Conservation (phyloP, 1,140 invertebrate genomes). For the Danaus melanippus region DNA sequence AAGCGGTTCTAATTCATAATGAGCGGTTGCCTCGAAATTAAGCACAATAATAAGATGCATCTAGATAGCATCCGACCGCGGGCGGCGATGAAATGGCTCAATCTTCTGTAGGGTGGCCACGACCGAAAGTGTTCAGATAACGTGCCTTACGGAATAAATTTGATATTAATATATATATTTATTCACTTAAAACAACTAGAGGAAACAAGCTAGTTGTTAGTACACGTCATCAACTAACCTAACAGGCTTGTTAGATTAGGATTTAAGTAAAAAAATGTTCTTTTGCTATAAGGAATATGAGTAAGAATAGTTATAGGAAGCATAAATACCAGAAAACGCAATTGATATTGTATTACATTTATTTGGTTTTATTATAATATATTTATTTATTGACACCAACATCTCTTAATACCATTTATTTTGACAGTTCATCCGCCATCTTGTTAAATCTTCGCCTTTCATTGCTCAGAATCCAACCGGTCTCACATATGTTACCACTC, state of each 20-base stretch:
- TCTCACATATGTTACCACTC: conserved; percentile 34
- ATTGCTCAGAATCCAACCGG: conserved; percentile 28
- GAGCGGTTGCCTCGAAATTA: conserved; percentile 41
- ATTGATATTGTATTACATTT: no score
- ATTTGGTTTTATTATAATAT: no score
- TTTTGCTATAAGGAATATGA: no score
- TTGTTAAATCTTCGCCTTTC: conserved; percentile 13
- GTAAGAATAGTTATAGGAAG: no score
- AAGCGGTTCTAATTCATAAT: conserved; percentile 63
- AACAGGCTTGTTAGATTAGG: no score
- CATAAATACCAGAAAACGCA: no score
- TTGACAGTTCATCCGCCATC: conserved; percentile 15
- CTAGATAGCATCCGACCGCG: conserved; percentile 45
- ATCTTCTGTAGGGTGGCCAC: conserved; percentile 38
- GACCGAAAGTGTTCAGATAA: conserved; percentile 9
- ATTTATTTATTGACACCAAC: conserved; percentile 6
- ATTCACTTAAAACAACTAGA: not conserved
- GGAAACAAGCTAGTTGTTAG: no score
- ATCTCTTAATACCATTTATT: conserved; percentile 9
- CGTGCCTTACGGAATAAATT: not conserved
- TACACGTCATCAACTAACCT: no score
- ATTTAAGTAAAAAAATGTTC: no score
- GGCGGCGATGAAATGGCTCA: conserved; percentile 60
- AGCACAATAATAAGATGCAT: conserved; percentile 38
- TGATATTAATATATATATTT: conserved; percentile 2